phyloP scores from a whole-genome alignment of 1,140 invertebrate species.

The Triops cancriformis region DNA sequence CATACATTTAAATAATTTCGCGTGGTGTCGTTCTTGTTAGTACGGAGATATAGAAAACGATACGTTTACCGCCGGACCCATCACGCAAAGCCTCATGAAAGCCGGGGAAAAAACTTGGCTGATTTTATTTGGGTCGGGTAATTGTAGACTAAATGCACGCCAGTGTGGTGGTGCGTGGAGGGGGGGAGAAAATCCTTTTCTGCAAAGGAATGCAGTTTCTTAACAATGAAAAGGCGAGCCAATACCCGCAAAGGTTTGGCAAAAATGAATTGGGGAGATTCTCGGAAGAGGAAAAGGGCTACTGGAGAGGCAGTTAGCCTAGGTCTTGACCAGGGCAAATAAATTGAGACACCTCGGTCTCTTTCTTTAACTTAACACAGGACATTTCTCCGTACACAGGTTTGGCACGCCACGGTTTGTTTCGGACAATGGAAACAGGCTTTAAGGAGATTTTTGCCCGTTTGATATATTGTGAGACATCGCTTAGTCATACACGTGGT shows the following conservation, averaged over 20 bases:
- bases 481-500: background rate
- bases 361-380: background rate
- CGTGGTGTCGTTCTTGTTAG: too few species aligned
- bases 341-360: background rate
- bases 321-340: background rate
- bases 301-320: background rate
- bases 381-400: background rate
- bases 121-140: too few species aligned
- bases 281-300: background rate
- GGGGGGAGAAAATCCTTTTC: background rate
- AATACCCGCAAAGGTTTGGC: background rate
- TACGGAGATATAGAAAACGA: too few species aligned
- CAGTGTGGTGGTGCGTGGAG: background rate
- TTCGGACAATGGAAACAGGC: background rate
- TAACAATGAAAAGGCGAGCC: background rate
- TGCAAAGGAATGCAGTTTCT: background rate
- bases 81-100: too few species aligned
- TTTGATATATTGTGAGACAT: background rate
- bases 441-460: background rate
- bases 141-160: background rate
- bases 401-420: background rate
- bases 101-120: too few species aligned
- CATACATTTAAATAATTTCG: too few species aligned
- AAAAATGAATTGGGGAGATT: background rate
- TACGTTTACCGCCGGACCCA: too few species aligned